Conservation (phyloP, 92 coral and sea anemone species). For the Actinernus sp. region DNA sequence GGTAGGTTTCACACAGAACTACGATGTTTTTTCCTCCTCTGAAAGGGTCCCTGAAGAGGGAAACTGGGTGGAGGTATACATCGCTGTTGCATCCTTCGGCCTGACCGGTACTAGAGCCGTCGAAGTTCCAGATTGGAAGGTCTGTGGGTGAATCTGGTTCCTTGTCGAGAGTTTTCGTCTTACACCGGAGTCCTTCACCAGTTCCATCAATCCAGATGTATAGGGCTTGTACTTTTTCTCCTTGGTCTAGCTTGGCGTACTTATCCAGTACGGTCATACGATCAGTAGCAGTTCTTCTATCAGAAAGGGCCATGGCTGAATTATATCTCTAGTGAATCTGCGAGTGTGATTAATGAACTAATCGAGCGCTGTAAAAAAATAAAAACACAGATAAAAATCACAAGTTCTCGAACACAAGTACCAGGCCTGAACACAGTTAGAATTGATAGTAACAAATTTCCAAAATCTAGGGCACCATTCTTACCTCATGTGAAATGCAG, state of each 20-base stretch:
- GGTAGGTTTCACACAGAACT: conserved; percentile 93
- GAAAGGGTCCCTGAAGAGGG: conserved; percentile 93
- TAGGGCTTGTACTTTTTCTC: conserved; percentile 82
- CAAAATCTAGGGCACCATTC: no score
- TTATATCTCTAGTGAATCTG: no score
- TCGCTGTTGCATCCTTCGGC: conserved; percentile 96
- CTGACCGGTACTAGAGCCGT: conserved; percentile 96
- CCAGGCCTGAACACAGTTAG: no score
- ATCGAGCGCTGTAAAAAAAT: no score
- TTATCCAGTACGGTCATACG: conserved; percentile 56
- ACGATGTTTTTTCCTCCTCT: conserved; percentile 89
- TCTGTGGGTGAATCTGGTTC: conserved; percentile 66
- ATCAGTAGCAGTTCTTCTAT: conserved; percentile 55
- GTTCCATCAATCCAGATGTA: conserved; percentile 96
- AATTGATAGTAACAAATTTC: no score
- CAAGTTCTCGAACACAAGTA: no score
- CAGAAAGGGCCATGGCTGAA: no score
- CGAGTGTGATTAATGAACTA: no score
- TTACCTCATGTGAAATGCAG: no score
- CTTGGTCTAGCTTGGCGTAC: conserved; percentile 82
- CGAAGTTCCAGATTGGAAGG: conserved; percentile 98
- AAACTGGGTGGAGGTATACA: conserved; percentile 93
- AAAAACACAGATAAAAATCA: no score
- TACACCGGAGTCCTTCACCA: conserved; percentile 94
- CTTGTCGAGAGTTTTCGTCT: conserved; percentile 78